Conservation (phyloP, 2,888 invertebrate genomes). For the Brenthis hecate region DNA sequence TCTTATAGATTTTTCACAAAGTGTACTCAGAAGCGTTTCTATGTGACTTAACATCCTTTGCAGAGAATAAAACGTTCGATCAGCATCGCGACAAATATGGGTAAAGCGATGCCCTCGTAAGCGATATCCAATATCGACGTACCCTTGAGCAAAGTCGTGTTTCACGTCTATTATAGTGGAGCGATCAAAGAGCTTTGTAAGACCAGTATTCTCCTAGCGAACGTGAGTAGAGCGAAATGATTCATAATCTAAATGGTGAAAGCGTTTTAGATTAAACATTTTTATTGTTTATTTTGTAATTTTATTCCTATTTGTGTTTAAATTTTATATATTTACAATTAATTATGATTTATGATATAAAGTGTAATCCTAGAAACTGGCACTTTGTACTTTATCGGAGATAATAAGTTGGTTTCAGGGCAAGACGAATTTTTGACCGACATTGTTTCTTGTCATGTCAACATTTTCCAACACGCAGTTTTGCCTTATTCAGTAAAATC, state of each 20-base stretch:
- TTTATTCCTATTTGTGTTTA: neutral
- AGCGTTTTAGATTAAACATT: neutral
- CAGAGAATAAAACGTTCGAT: slow-evolving; percentile 54
- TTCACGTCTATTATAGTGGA: slow-evolving; percentile 55
- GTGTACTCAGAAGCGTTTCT: slow-evolving; percentile 54
- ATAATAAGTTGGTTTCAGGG: too few relatives aligned
- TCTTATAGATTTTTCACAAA: slow-evolving; percentile 58
- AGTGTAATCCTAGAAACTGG: too few relatives aligned
- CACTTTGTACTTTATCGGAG: too few relatives aligned
- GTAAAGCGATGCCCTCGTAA: slow-evolving; percentile 53
- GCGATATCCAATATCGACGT: slow-evolving; percentile 67
- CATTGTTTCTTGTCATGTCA: too few relatives aligned
- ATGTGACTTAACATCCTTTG: slow-evolving; percentile 60
- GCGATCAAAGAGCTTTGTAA: slow-evolving; percentile 33
- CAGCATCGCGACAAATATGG: slow-evolving; percentile 56
- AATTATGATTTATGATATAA: too few relatives aligned
- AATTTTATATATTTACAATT: neutral
- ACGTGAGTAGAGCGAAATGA: slow-evolving; percentile 29
- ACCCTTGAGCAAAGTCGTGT: slow-evolving; percentile 53
- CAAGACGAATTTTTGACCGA: too few relatives aligned
- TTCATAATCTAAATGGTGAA: slow-evolving; percentile 1
- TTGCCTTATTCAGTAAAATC: too few relatives aligned
- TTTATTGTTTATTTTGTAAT: neutral
- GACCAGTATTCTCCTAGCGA: slow-evolving; percentile 29
- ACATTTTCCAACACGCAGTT: too few relatives aligned